These are phyloP conservation scores for Drosophila pseudoobscura DNA, from an alignment of 1,140 invertebrate genomes.

Conservation along the genomic window DNA sequence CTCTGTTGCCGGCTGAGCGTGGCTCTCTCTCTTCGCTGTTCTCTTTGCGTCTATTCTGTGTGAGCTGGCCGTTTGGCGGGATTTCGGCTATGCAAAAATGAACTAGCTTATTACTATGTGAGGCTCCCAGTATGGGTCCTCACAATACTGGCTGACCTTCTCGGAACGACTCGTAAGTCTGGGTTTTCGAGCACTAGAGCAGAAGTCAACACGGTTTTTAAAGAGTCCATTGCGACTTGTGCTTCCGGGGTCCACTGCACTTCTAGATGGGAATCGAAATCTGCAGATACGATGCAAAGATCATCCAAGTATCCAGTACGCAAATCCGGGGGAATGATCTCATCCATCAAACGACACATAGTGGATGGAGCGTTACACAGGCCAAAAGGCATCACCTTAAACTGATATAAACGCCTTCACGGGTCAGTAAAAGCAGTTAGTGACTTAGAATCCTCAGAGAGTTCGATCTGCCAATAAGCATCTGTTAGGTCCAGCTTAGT, in stretches of 20 bases:
- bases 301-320: background rate
- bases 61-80: too few species aligned
- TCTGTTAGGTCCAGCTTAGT: background rate
- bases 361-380: constrained; percentile 29
- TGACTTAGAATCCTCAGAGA: constrained; percentile 25
- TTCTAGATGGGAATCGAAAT: too few species aligned
- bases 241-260: constrained; percentile 1
- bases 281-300: too few species aligned
- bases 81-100: too few species aligned
- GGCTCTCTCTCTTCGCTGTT: too few species aligned
- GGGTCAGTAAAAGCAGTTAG: constrained; percentile 80
- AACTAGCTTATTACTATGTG: too few species aligned
- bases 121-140: too few species aligned
- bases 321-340: constrained; percentile 51
- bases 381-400: constrained; percentile 36
- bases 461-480: constrained; percentile 53
- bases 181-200: constrained; percentile 11
- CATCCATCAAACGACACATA: constrained; percentile 33
- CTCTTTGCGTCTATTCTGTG: too few species aligned
- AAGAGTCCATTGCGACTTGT: background rate
- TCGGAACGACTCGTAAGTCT: background rate
- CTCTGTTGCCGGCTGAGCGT: too few species aligned
- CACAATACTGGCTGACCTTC: constrained; percentile 6
- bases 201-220: constrained; percentile 2
- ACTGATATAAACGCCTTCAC: constrained; percentile 62